Evolutionary conservation across 2,888 invertebrate genomes (phyloP), one percentile per base, ranked within the genome.

Genomic region (Acanthosepion lycidas): DNA sequence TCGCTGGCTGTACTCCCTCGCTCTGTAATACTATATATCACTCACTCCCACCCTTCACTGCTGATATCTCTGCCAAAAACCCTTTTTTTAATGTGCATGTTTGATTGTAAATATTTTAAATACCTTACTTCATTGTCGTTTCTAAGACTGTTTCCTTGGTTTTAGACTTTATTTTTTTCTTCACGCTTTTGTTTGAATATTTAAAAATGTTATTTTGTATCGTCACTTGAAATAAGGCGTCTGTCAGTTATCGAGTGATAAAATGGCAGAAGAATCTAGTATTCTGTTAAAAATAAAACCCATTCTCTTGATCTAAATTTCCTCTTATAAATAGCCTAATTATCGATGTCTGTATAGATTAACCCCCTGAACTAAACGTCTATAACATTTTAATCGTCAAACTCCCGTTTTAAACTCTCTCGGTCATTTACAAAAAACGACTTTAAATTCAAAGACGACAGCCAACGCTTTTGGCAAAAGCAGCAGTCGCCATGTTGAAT

Each of bases 401-500:
- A 78, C 78, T 78, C 33, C 78, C 78, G 18, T 78, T 78, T 33
- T 78, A 33, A 33, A n/a, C 12, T 78, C 78, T 78, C 12, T 33
- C n/a, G 33, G n/a, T 78, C 15, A 78, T 78, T 78, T n/a, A 18
- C n/a, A 33, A 78, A 78, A 78, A n/a, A 9, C 12, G 12, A n/a
- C 18, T 78, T 12, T 12, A 78, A 78, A 78, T 33, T 78, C 78
- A 33, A 78, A 59, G 59, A 59, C 59, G 59, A 59, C 59, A 59
- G 20, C 59, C 59, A 59, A 59, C 59, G 59, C 78, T 78, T 78
- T 78, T 78, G n/a, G n/a, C n/a, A 33, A 78, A 78, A n/a, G 78
- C 78, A 78, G 78, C 78, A 12, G 78, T 78, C 78, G 78, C 78
- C 78, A 78, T 78, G 78, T 78, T 78, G 78, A 78, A 78, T 78